Conservation (phyloP, 2,113 vertebrate species). For the Nibea coibor region DNA sequence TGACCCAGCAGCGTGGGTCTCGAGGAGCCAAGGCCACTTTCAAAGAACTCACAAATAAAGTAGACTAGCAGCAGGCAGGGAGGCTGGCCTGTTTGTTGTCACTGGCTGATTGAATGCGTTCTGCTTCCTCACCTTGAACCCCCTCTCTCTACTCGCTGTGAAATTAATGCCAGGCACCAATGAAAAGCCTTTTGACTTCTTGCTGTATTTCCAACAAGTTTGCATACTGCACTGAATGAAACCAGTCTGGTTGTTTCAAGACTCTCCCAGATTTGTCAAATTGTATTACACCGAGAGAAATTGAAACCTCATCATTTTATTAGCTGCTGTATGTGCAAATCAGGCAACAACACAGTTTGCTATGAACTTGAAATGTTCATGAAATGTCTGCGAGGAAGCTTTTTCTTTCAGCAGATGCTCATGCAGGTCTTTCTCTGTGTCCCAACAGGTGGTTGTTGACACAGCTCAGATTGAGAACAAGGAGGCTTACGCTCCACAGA, state of each 20-base stretch:
- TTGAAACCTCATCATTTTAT: neutral
- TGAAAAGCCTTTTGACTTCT: neutral
- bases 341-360: neutral
- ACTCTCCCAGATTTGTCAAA: neutral
- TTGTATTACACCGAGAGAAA: no score
- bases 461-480: conserved; percentile 99
- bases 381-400: neutral
- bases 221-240: neutral
- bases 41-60: conserved; percentile 75
- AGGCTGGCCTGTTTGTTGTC: conserved; percentile 43
- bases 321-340: neutral
- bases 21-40: conserved; percentile 71
- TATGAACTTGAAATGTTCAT: neutral
- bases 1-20: conserved; percentile 44
- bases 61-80: conserved; percentile 40
- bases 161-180: conserved; percentile 22
- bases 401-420: conserved; percentile 11
- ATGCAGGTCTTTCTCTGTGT: conserved; percentile 51
- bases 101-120: conserved; percentile 26
- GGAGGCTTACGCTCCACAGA: conserved; percentile 98
- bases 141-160: conserved; percentile 7
- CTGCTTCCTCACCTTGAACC: conserved; percentile 40
- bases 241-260: neutral
- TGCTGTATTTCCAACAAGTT: neutral
- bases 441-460: conserved; percentile 94